Evolutionary conservation across 2,113 vertebrate species (phyloP).

Genomic region (Takifugu bimaculatus): DNA sequence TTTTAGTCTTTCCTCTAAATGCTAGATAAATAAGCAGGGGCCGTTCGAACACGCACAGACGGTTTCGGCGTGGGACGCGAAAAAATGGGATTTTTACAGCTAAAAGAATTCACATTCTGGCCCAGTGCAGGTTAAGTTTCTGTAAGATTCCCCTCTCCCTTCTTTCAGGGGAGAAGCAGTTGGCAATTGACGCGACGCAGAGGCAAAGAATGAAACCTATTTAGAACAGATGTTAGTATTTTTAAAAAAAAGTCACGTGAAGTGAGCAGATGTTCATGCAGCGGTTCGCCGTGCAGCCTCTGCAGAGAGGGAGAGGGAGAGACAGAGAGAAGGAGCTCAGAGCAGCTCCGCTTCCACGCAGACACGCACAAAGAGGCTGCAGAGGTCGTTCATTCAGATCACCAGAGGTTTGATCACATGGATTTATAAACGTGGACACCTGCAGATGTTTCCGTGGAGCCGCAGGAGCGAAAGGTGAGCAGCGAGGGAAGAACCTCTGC

Average conservation of each 20-base stretch:
- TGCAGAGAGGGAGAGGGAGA: slow-evolving; percentile 49
- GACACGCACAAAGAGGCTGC: not conserved
- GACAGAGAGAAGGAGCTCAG: slow-evolving; percentile 26
- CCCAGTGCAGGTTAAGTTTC: slow-evolving; percentile 12
- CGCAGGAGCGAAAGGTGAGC: slow-evolving; percentile 39
- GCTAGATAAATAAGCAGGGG: slow-evolving; percentile 10
- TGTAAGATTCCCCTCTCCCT: slow-evolving; percentile 41
- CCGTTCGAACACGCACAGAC: not conserved
- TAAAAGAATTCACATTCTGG: slow-evolving; percentile 7
- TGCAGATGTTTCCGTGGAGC: slow-evolving; percentile 4
- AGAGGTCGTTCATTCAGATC: not conserved
- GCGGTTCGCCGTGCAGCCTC: slow-evolving; percentile 69
- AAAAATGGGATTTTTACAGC: too few species aligned
- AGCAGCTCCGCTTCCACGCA: not conserved
- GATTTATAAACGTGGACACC: slow-evolving; percentile 35
- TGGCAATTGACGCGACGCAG: slow-evolving; percentile 82
- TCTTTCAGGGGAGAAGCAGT: slow-evolving; percentile 48
- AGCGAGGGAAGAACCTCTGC: not conserved
- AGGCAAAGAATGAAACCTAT: slow-evolving; percentile 87
- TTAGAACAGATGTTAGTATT: slow-evolving; percentile 89
- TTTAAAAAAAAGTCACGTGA: slow-evolving; percentile 85
- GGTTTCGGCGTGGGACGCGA: not conserved
- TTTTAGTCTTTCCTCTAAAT: not conserved
- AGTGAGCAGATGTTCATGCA: slow-evolving; percentile 85
- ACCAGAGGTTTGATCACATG: slow-evolving; percentile 18